Base-by-base conservation (phyloP, 92 coral and sea anemone species). In the Nematostella vectensis region DNA sequence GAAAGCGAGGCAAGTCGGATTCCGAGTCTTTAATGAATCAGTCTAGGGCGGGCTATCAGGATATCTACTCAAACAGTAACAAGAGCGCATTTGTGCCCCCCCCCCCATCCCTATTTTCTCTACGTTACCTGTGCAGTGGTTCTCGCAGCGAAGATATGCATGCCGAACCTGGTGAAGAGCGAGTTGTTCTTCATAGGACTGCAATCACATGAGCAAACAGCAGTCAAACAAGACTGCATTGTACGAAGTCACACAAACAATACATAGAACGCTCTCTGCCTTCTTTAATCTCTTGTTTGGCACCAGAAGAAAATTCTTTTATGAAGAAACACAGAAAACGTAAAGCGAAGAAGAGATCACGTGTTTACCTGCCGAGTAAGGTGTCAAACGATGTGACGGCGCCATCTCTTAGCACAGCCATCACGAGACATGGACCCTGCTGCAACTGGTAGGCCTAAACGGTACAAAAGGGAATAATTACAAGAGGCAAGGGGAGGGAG, bases 311-410 rank as follows among this genome's bases (percentile, higher is more conserved):
- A n/a, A n/a, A n/a, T n/a, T n/a, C n/a, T n/a, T n/a, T n/a, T n/a
- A n/a, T n/a, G n/a, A n/a, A n/a, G n/a, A n/a, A n/a, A n/a, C n/a
- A n/a, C n/a, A n/a, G n/a, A n/a, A n/a, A n/a, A n/a, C n/a, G n/a
- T n/a, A n/a, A n/a, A n/a, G n/a, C 40, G 40, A 33, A 33, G 40
- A 6, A 6, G 6, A 15, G 15, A 33, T 33, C 15, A 33, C 40
- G n/a, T n/a, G 18, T 67, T 64, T 78, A 91, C 98, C 87, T 86
- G 78, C 75, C 83, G 47, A 80, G 78, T 54, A 86, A 61, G 17
- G 95, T 61, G 47, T 91, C 98, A 59, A 78, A 91, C 25, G 96
- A 91, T 48, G 98, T 91, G 42, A 91, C 79, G 26, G 98, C 96
- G 29, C 87, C 87, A 59, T 86, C 93, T 71, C 96, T 76, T 47